Evolutionary conservation across 92 coral and sea anemone genomes (phyloP).

Genomic region (Montipora capitata): DNA sequence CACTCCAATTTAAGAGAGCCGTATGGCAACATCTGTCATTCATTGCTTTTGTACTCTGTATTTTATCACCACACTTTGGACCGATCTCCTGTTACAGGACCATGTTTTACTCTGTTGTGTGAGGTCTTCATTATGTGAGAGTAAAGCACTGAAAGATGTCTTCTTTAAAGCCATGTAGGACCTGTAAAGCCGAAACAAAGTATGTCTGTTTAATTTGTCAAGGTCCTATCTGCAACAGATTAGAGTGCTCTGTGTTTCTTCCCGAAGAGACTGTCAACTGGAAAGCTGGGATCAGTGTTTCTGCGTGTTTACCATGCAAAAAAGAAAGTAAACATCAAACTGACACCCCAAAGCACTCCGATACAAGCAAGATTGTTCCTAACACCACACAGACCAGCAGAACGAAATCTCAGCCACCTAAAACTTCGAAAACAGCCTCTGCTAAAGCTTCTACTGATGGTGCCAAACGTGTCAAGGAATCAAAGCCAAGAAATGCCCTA

Average conservation of each 20-base stretch:
- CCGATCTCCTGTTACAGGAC: too few relatives aligned
- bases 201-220: too few relatives aligned
- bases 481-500: slow-evolving; percentile 11
- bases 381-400: slow-evolving; percentile 16
- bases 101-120: too few relatives aligned
- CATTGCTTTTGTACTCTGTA: not conserved
- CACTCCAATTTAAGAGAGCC: not conserved
- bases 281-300: slow-evolving; percentile 34
- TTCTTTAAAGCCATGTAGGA: not conserved
- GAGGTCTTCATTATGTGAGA: not conserved
- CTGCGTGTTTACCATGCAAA: slow-evolving; percentile 35
- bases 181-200: too few relatives aligned
- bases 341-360: slow-evolving; percentile 2
- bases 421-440: not conserved
- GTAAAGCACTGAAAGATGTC: not conserved
- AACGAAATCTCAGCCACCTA: not conserved
- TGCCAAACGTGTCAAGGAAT: slow-evolving; percentile 5
- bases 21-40: slow-evolving; percentile 7
- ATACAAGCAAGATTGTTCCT: slow-evolving; percentile 15
- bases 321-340: not conserved
- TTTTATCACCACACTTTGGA: too few relatives aligned
- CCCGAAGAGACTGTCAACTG: slow-evolving; percentile 32
- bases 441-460: slow-evolving; percentile 5
- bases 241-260: slow-evolving; percentile 15
- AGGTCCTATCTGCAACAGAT: slow-evolving; percentile 39